phyloP scores from a whole-genome alignment of 2,888 invertebrate genomes.

The Chrysolina americana region DNA sequence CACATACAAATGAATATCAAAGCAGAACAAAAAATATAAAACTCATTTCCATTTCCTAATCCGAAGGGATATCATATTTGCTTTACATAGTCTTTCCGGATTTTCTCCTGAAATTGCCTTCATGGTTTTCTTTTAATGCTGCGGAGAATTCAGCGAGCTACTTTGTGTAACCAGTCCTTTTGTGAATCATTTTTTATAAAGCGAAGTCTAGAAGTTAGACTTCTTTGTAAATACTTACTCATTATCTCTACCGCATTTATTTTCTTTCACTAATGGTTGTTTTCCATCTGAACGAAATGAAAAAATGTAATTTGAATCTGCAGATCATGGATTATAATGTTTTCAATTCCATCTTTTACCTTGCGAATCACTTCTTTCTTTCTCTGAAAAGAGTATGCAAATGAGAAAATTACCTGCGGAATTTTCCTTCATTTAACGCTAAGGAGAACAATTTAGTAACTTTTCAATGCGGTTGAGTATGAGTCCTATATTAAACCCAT shows the following conservation, averaged over 20 bases:
- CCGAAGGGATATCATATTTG: slow-evolving; percentile 9
- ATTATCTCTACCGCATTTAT: slow-evolving; percentile 7
- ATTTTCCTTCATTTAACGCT: no score
- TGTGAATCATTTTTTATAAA: slow-evolving; percentile 14
- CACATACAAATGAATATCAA: background rate
- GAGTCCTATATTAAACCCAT: no score
- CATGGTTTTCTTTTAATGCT: slow-evolving; percentile 1
- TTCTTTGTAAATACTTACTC: slow-evolving; percentile 12
- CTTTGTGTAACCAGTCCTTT: background rate
- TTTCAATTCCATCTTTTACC: background rate
- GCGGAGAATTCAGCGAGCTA: slow-evolving; percentile 8
- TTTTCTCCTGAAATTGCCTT: slow-evolving; percentile 11
- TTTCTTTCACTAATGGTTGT: background rate
- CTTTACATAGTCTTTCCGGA: slow-evolving; percentile 5
- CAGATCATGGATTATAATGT: background rate
- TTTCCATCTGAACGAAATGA: background rate
- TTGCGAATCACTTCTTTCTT: background rate
- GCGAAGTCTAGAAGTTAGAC: slow-evolving; percentile 5
- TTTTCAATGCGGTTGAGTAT: no score
- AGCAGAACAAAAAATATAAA: background rate
- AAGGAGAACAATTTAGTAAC: no score
- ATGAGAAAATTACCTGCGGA: no score
- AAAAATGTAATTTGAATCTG: slow-evolving; percentile 2
- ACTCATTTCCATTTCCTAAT: slow-evolving; percentile 5
- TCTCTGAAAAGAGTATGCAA: background rate